Evolutionary conservation across 53 echinoderm and acorn worm species (phyloP).

Genomic region (Holothuria scabra): DNA sequence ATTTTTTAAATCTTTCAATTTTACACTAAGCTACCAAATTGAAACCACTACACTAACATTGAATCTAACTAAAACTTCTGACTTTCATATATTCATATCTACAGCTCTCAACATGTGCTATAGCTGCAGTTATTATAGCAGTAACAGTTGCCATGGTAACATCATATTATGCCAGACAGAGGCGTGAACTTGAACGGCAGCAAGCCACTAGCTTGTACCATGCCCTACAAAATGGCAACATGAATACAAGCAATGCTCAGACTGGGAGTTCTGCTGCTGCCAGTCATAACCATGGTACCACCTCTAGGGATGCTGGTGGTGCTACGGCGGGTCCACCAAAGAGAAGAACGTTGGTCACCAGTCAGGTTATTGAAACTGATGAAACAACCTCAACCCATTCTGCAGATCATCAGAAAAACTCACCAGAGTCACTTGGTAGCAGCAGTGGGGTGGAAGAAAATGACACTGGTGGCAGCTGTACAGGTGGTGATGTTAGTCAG

Average conservation of each 20-base stretch:
- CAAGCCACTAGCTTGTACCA: constrained; percentile 43
- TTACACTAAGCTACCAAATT: no score
- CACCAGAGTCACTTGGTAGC: background rate
- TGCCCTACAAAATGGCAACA: constrained; percentile 27
- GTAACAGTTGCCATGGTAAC: constrained; percentile 14
- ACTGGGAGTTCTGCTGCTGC: background rate
- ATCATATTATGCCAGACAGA: constrained; percentile 36
- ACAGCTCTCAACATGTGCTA: constrained; percentile 38
- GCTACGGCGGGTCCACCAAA: background rate
- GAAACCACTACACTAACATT: no score
- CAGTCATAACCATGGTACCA: background rate
- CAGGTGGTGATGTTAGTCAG: background rate
- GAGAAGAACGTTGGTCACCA: constrained; percentile 14
- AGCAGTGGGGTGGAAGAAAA: background rate
- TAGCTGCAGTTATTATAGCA: constrained; percentile 18
- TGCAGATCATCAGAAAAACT: background rate
- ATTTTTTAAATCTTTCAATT: no score
- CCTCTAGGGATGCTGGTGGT: background rate
- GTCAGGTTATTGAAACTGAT: background rate
- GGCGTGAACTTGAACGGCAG: constrained; percentile 18
- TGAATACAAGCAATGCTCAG: background rate
- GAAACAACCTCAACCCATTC: background rate
- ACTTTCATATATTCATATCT: no score
- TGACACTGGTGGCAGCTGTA: background rate
- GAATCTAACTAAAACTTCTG: no score